Conservation (phyloP, 2,888 invertebrate species). For the Chouioia cunea region DNA sequence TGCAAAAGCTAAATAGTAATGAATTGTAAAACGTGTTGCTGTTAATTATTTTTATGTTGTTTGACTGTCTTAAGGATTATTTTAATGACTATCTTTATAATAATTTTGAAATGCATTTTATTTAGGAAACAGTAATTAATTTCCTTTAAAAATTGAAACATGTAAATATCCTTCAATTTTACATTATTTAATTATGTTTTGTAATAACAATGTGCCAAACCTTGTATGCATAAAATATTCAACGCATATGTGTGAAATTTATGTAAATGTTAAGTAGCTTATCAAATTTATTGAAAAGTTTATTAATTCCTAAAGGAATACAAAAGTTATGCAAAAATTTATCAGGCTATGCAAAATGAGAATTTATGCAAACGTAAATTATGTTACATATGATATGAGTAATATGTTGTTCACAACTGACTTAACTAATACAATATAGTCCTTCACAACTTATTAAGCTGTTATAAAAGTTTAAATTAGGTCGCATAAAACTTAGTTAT, state of each 20-base stretch:
- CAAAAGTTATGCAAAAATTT: constrained; percentile 38
- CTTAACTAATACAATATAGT: no score
- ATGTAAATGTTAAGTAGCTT: constrained; percentile 42
- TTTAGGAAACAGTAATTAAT: no score
- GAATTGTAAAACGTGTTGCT: constrained; percentile 40
- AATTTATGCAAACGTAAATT: background rate
- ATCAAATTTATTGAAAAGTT: constrained; percentile 34
- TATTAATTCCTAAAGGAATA: constrained; percentile 35
- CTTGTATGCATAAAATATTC: constrained; percentile 30
- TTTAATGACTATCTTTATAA: no score
- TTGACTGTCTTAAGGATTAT: no score
- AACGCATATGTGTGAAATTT: constrained; percentile 40
- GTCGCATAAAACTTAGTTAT: no score
- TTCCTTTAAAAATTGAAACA: background rate
- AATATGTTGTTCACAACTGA: no score
- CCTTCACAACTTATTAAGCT: no score
- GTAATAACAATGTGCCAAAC: constrained; percentile 24
- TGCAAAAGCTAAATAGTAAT: constrained; percentile 39
- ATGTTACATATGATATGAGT: background rate
- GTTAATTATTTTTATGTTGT: no score
- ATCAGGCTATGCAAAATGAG: constrained; percentile 36
- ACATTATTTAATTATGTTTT: constrained; percentile 41
- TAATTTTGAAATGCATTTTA: no score
- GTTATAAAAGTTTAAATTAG: no score
- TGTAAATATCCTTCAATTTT: constrained; percentile 28